Evolutionary conservation across 2,888 invertebrate genomes (phyloP).

Genomic region (Sarcophaga carnaria): DNA sequence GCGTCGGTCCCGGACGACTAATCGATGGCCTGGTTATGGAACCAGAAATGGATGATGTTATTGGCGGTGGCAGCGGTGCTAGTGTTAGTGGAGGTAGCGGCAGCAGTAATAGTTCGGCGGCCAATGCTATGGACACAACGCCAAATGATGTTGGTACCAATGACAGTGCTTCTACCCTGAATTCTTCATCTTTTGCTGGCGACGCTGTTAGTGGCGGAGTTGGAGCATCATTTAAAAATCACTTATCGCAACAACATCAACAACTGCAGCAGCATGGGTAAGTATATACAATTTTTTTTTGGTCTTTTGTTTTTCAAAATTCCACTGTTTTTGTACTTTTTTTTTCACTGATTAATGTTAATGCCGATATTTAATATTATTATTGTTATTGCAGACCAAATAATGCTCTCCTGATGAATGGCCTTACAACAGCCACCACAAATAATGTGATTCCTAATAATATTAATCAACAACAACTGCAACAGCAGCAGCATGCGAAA

Average conservation of each 20-base stretch:
- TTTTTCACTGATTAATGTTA: neutral
- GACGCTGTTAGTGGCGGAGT: conserved; percentile 21
- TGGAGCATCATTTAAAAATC: conserved; percentile 67
- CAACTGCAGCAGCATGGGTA: conserved; percentile 69
- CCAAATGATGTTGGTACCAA: conserved; percentile 68
- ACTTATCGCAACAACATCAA: conserved; percentile 68
- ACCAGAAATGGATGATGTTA: conserved; percentile 75
- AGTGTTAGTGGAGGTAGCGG: conserved; percentile 72
- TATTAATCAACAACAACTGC: conserved; percentile 68
- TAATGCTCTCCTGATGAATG: conserved; percentile 77
- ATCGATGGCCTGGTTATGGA: conserved; percentile 79
- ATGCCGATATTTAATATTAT: neutral
- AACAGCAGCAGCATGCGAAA: conserved; percentile 53
- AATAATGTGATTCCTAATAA: conserved; percentile 72
- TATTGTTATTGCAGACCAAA: conserved; percentile 65
- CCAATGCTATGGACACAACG: conserved; percentile 69
- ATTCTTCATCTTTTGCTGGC: conserved; percentile 53
- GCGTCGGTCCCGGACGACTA: conserved; percentile 76
- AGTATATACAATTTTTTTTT: neutral
- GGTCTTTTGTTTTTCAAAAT: neutral
- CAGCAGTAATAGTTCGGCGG: conserved; percentile 71
- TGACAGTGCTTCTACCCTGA: conserved; percentile 55
- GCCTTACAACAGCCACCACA: conserved; percentile 76
- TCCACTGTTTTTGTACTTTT: conserved; percentile 3
- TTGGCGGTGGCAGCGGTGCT: conserved; percentile 73